These are phyloP conservation scores for Tiaroga cobitis DNA, from an alignment of 2,797 vertebrate species.

Conservation along the genomic window DNA sequence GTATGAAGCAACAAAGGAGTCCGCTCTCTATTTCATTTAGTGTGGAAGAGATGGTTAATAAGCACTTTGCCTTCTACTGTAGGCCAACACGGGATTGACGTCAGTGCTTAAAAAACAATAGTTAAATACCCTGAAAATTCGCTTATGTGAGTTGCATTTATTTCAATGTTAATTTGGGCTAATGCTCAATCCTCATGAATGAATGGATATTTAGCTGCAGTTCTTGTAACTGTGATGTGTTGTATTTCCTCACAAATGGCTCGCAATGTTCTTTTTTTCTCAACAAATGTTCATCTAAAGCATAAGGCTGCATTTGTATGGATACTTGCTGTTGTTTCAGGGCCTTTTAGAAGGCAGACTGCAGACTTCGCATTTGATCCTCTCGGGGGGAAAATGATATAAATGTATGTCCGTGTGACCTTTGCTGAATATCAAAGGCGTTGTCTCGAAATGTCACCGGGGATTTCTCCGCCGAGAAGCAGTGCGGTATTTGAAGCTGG, in stretches of 20 bases:
- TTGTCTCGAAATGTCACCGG: conserved; percentile 64
- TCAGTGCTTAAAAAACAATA: background rate
- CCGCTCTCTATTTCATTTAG: conserved; percentile 38
- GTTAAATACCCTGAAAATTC: background rate
- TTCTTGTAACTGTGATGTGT: background rate
- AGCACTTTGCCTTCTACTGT: conserved; percentile 21
- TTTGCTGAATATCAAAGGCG: conserved; percentile 63
- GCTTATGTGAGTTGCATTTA: background rate
- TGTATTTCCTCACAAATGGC: background rate
- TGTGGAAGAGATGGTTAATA: conserved; percentile 28
- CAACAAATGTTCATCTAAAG: background rate
- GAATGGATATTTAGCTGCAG: conserved; percentile 1
- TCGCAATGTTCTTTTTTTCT: background rate
- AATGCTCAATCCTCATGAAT: background rate
- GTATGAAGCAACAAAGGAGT: conserved; percentile 81
- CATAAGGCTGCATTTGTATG: background rate
- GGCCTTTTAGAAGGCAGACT: conserved; percentile 47
- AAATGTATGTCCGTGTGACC: conserved; percentile 60
- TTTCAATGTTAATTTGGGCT: background rate
- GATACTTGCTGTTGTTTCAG: conserved; percentile 7
- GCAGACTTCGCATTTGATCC: conserved; percentile 61
- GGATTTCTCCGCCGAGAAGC: conserved; percentile 51
- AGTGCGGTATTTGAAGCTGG: conserved; percentile 48
- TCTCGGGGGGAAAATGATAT: conserved; percentile 23
- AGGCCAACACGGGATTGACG: conserved; percentile 11